Conservation (phyloP, 2,113 vertebrate genomes). For the Gallinago jamesoni region DNA sequence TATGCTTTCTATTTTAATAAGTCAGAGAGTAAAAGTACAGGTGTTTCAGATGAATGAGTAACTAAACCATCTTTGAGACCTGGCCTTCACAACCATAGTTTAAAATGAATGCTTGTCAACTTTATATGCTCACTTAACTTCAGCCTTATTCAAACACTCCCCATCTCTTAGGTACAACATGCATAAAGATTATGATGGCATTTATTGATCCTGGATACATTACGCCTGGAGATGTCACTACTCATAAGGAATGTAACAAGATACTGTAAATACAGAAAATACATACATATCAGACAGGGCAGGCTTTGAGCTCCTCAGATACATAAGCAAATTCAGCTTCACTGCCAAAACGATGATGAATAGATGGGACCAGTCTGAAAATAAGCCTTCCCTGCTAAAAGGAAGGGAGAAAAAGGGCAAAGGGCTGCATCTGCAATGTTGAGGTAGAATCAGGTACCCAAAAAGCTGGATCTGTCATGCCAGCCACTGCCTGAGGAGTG, state of each 20-base stretch:
- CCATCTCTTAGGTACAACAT: neutral
- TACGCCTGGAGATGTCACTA: conserved; percentile 14
- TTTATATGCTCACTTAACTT: neutral
- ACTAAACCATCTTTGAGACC: neutral
- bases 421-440: neutral
- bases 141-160: neutral
- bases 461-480: neutral
- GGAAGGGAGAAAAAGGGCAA: neutral
- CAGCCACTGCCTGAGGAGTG: neutral
- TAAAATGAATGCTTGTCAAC: neutral
- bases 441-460: accelerated
- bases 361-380: neutral
- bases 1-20: neutral
- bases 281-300: neutral
- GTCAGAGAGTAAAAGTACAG: neutral
- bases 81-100: neutral
- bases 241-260: neutral
- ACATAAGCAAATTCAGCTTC: neutral
- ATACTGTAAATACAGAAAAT: conserved; percentile 28
- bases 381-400: neutral
- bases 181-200: conserved; percentile 16
- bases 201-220: conserved; percentile 33
- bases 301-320: neutral
- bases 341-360: neutral
- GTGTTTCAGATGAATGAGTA: neutral